Percentiles rank a stretch among this genome's conserved stretches.
phyloP scores from a whole-genome alignment of 2,888 invertebrate species.

The Oeneis ivallda region DNA sequence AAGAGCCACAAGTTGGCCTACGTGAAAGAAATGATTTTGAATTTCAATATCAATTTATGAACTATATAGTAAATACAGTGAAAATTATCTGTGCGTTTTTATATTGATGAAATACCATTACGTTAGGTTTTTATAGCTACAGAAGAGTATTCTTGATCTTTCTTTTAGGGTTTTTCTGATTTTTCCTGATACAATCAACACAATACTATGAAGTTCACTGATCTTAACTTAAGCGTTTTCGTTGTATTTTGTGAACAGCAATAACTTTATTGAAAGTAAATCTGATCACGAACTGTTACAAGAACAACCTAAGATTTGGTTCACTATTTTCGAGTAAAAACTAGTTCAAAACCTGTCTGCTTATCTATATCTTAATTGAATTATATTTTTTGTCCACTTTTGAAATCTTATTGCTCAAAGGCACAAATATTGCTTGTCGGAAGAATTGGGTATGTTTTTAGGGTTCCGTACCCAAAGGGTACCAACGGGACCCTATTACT shows the following conservation, averaged over 20 bases:
- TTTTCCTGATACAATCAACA: background rate
- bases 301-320: conserved; percentile 50
- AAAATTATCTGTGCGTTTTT: too few species aligned
- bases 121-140: too few species aligned
- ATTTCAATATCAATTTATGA: too few species aligned
- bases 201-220: conserved; percentile 3
- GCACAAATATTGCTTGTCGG: background rate
- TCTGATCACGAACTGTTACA: conserved; percentile 62
- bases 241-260: conserved; percentile 42
- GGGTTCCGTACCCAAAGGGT: too few species aligned
- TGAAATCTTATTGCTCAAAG: background rate
- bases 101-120: too few species aligned
- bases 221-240: conserved; percentile 30
- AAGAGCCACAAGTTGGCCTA: too few species aligned
- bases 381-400: conserved; percentile 8
- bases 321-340: conserved; percentile 29
- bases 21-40: too few species aligned
- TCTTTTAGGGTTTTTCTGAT: background rate
- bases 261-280: conserved; percentile 58
- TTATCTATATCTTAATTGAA: conserved; percentile 14
- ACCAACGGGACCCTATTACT: too few species aligned
- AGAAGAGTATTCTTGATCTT: too few species aligned
- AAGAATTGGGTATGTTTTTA: background rate
- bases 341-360: background rate
- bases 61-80: too few species aligned